Conservation (phyloP, 2,888 invertebrate species). For the Sesia bembeciformis region DNA sequence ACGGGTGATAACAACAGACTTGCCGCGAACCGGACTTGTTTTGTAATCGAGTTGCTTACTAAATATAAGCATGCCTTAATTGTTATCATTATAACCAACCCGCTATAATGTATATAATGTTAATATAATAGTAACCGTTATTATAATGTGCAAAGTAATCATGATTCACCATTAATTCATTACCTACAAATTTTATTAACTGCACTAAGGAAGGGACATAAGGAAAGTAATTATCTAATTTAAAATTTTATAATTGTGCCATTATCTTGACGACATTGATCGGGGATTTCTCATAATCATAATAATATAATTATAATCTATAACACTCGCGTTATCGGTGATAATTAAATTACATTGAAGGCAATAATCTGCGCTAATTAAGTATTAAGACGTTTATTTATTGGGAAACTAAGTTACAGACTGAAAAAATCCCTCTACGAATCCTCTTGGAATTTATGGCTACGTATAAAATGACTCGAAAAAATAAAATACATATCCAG, state of each 20-base stretch:
- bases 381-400: background rate
- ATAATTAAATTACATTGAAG: background rate
- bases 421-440: no score
- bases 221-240: no score
- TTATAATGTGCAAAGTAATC: no score
- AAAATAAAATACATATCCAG: no score
- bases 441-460: no score
- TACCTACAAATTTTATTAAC: no score
- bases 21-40: slow-evolving; percentile 25
- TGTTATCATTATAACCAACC: no score
- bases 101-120: no score
- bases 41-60: slow-evolving; percentile 32
- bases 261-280: background rate
- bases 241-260: background rate
- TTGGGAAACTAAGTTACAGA: background rate
- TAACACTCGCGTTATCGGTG: background rate
- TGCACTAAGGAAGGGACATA: no score
- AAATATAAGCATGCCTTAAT: slow-evolving; percentile 20
- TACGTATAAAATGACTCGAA: no score
- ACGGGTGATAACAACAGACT: slow-evolving; percentile 15
- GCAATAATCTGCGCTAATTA: background rate
- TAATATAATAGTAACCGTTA: no score
- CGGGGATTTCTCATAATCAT: background rate
- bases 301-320: background rate
- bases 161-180: no score